Conservation (phyloP, 2,888 invertebrate genomes). For the Troides helena region DNA sequence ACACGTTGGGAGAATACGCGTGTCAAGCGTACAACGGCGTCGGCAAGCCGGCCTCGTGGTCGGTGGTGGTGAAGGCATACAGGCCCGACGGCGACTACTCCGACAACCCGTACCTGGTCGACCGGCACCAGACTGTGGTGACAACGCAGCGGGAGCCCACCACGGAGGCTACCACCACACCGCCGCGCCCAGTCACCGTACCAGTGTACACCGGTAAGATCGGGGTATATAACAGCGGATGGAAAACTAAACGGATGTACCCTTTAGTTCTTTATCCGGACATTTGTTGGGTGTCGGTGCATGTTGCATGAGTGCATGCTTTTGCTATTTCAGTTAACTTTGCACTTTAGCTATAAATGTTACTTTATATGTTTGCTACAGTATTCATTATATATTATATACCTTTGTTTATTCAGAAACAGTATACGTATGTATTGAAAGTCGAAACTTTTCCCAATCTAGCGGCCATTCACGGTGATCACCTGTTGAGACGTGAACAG, state of each 20-base stretch:
- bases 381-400: neutral
- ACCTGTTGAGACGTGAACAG: too few species aligned
- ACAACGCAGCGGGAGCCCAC: constrained; percentile 36
- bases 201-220: constrained; percentile 64
- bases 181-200: constrained; percentile 40
- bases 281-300: constrained; percentile 25
- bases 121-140: constrained; percentile 34
- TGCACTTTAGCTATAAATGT: neutral
- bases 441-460: neutral
- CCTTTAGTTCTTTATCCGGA: neutral
- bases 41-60: constrained; percentile 88
- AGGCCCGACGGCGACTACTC: constrained; percentile 82
- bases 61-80: constrained; percentile 85
- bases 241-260: neutral
- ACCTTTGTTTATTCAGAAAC: neutral
- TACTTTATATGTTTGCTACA: neutral
- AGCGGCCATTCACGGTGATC: neutral
- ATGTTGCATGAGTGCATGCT: constrained; percentile 34
- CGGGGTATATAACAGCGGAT: constrained; percentile 12
- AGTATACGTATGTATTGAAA: neutral
- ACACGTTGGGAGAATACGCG: constrained; percentile 90
- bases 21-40: constrained; percentile 94
- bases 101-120: constrained; percentile 44
- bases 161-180: constrained; percentile 37
- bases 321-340: neutral